These are phyloP conservation scores for Rhyacophila evoluta DNA, from an alignment of 2,888 invertebrate species.

Conservation along the genomic window DNA sequence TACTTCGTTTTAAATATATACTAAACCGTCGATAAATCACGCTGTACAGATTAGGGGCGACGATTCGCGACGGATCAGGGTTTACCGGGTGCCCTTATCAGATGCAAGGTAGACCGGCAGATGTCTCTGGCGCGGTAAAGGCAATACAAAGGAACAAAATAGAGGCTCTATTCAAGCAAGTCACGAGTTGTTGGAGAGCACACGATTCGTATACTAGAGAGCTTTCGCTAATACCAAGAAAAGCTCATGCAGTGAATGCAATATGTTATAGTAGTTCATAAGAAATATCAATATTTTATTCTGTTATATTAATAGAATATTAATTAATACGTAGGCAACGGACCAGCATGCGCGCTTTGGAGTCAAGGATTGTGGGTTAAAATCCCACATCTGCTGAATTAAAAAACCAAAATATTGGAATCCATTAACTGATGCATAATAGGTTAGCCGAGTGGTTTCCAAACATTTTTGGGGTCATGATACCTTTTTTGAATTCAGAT, in stretches of 20 bases:
- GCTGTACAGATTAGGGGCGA: not conserved
- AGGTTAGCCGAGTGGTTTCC: too few relatives aligned
- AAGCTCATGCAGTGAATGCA: not conserved
- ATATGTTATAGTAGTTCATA: not conserved
- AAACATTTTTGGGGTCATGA: too few relatives aligned
- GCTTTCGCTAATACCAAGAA: not conserved
- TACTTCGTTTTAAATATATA: too few relatives aligned
- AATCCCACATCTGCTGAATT: too few relatives aligned
- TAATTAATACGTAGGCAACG: too few relatives aligned
- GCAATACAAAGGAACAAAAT: not conserved
- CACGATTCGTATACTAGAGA: not conserved
- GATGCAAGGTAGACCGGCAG: not conserved
- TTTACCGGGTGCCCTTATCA: not conserved
- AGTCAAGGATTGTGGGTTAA: too few relatives aligned
- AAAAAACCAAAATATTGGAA: too few relatives aligned
- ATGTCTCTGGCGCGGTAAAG: not conserved
- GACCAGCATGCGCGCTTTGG: too few relatives aligned
- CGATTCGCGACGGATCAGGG: not conserved
- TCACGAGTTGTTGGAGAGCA: not conserved
- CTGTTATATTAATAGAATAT: too few relatives aligned
- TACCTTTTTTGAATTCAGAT: too few relatives aligned
- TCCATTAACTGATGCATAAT: too few relatives aligned
- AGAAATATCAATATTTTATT: too few relatives aligned
- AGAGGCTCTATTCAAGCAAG: not conserved
- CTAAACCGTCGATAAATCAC: not conserved